Percentiles rank a stretch among this genome's conserved stretches.
These are phyloP conservation scores for Acridotheres tristis DNA, from an alignment of 2,797 vertebrate genomes.

Conservation along the genomic window DNA sequence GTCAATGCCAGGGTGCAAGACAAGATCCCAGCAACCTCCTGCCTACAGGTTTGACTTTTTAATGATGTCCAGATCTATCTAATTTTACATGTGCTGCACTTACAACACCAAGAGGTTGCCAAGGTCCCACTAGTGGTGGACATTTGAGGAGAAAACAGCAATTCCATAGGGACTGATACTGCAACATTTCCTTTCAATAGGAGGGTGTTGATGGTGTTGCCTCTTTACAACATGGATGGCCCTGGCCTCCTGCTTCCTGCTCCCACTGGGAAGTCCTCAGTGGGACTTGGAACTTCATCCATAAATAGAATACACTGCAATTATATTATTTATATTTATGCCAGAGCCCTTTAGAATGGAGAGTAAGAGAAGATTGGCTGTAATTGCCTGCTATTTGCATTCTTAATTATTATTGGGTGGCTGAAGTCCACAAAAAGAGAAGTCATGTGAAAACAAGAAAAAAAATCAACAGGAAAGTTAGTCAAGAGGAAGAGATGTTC, in stretches of 20 bases:
- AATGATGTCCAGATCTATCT: neutral
- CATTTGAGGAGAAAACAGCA: neutral
- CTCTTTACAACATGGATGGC: neutral
- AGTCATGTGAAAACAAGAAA: neutral
- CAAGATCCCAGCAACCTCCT: neutral
- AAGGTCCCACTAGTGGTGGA: neutral
- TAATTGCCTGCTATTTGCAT: neutral
- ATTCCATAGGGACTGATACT: neutral
- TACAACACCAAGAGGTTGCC: neutral
- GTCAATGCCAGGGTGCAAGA: neutral
- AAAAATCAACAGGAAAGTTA: neutral
- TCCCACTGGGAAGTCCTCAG: neutral
- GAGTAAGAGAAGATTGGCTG: neutral
- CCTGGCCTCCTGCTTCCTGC: neutral
- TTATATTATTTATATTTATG: neutral
- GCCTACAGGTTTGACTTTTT: neutral
- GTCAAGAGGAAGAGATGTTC: conserved; percentile 5
- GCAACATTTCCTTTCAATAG: neutral
- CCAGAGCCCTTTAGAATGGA: neutral
- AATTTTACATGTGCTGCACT: neutral
- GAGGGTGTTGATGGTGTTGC: neutral
- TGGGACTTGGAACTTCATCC: neutral
- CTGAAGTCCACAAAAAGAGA: neutral
- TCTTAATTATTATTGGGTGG: neutral
- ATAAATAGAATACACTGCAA: neutral